Evolutionary conservation across 2,797 vertebrate genomes (phyloP).

Genomic region (Sternotherus odoratus): DNA sequence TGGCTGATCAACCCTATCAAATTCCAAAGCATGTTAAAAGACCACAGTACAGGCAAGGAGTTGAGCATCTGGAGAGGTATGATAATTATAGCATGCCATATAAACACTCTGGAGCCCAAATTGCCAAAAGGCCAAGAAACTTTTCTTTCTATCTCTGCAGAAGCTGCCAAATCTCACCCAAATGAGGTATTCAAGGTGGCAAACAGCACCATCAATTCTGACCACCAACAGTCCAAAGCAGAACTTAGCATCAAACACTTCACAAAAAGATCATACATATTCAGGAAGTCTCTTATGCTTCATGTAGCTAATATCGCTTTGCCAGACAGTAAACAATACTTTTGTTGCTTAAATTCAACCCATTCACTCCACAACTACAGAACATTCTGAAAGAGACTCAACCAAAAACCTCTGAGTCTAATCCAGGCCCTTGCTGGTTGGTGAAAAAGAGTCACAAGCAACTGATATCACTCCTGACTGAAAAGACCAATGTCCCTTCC

Average conservation of each 20-base stretch:
- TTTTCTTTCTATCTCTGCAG: background rate
- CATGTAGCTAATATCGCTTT: background rate
- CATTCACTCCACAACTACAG: background rate
- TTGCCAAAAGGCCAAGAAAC: background rate
- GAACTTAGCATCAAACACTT: background rate
- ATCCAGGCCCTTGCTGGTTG: background rate
- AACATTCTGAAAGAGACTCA: background rate
- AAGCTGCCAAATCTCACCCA: background rate
- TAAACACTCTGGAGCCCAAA: background rate
- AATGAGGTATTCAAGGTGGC: background rate
- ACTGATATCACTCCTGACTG: background rate
- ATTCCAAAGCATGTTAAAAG: background rate
- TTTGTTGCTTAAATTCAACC: background rate
- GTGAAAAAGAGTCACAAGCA: background rate
- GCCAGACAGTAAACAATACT: background rate
- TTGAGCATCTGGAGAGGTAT: background rate
- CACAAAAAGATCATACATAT: background rate
- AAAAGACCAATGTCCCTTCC: background rate
- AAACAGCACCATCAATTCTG: background rate
- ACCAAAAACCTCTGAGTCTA: background rate
- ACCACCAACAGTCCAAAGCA: background rate
- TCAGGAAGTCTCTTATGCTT: background rate
- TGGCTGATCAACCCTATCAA: background rate
- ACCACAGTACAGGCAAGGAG: background rate
- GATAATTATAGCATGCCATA: background rate